phyloP scores from a whole-genome alignment of 2,888 invertebrate genomes.

The Agrenia bidenticulata region DNA sequence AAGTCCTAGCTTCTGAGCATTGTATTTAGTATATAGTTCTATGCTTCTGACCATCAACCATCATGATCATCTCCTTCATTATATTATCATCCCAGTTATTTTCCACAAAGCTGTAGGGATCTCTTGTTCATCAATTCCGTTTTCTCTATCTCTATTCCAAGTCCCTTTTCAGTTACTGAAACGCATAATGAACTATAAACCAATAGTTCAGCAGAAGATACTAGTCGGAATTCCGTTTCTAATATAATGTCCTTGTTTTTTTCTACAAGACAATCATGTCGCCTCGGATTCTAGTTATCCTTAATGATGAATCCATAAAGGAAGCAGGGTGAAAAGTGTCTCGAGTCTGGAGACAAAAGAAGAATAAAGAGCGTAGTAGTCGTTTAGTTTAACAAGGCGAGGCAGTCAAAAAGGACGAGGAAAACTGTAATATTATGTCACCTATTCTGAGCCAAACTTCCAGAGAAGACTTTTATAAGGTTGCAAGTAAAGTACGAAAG shows the following conservation, averaged over 20 bases:
- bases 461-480: background rate
- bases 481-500: background rate
- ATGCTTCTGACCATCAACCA: too few relatives aligned
- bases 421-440: slow-evolving; percentile 15
- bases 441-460: background rate
- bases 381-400: slow-evolving; percentile 8
- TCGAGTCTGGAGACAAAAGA: slow-evolving; percentile 7
- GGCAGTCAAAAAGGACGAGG: slow-evolving; percentile 1
- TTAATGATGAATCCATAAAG: slow-evolving; percentile 13
- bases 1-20: too few relatives aligned
- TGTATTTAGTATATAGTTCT: too few relatives aligned
- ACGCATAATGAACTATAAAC: background rate
- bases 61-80: too few relatives aligned
- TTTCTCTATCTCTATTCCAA: too few relatives aligned
- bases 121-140: too few relatives aligned
- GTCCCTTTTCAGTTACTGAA: too few relatives aligned
- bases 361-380: background rate
- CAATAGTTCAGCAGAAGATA: background rate
- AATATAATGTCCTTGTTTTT: background rate
- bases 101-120: too few relatives aligned
- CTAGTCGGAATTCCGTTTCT: too few relatives aligned
- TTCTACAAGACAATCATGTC: background rate
- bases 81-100: too few relatives aligned
- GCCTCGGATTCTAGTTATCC: background rate
- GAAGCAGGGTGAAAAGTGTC: slow-evolving; percentile 16